Evolutionary conservation across 2,888 invertebrate species (phyloP), one percentile per base, ranked within the genome.

Genomic region (Proisotoma minuta): DNA sequence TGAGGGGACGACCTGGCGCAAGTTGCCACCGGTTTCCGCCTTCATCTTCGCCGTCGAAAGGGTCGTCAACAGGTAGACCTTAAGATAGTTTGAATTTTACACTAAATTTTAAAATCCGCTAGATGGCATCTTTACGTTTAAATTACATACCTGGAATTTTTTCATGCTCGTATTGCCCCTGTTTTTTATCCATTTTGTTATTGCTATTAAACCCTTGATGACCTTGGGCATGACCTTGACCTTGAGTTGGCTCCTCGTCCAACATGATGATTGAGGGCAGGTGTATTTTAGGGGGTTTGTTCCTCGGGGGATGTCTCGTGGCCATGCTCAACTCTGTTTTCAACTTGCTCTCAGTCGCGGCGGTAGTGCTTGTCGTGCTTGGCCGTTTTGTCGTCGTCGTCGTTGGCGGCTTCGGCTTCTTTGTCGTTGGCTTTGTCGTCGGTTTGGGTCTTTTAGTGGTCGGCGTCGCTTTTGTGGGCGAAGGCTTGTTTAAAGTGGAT

Each of bases 51-150:
- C 47, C 57, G 8, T 63, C 60, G 3, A 50, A 59, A 4, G 59
- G 27, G 47, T 65, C 60, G 3, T 67, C 68, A 49, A 70, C 71
- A 2, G 62, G 69, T 8, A 69, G 62, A 58, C 66, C 69, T 18
- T 62, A 65, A 48, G 67, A 34, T 34, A 53, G 26, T 34, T 58
- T 4, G 47, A 10, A 18, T 10, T 8, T 8, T 34, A 10, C 34
- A 34, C 8, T 34, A 10, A 34, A 34, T 34, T 34, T 15, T 34
- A 34, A 34, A 34, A 34, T 8, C 34, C 8, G 34, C 8, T 34
- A 34, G n/a, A 34, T 34, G 34, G 15, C 15, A 34, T 34, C 8
- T 34, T 34, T 34, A 34, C 34, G 5, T 43, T 15, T n/a, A 43
- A 43, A 5, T 27, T 20, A n/a, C n/a, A n/a, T 29, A 53, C 54